Percentiles rank a stretch among this genome's conserved stretches.
These are phyloP conservation scores for Phenganax marumi DNA, from an alignment of 92 coral and sea anemone genomes.

Conservation along the genomic window DNA sequence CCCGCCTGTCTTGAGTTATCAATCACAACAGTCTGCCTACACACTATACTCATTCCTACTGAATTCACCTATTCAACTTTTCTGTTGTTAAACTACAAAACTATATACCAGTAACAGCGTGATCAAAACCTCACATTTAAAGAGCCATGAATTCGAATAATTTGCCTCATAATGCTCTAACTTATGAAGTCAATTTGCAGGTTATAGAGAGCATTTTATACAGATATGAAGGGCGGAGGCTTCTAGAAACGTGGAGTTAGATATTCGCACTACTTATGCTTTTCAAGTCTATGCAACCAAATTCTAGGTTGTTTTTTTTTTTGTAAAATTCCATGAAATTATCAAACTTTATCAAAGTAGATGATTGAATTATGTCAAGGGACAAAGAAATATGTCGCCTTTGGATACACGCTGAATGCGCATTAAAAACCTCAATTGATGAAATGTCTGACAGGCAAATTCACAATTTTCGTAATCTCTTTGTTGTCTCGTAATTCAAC, in stretches of 20 bases:
- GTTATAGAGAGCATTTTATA: too few species aligned
- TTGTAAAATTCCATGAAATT: too few species aligned
- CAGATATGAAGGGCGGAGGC: too few species aligned
- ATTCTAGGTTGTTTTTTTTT: too few species aligned
- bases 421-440: neutral
- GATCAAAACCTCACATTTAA: too few species aligned
- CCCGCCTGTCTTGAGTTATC: neutral
- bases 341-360: too few species aligned
- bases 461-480: neutral
- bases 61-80: neutral
- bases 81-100: neutral
- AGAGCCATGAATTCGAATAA: too few species aligned
- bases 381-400: conserved; percentile 7
- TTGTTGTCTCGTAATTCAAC: neutral
- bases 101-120: neutral
- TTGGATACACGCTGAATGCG: neutral
- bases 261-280: too few species aligned
- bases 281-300: too few species aligned
- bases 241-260: too few species aligned
- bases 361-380: neutral
- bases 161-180: too few species aligned
- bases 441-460: neutral
- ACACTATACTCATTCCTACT: neutral
- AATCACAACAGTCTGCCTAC: neutral
- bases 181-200: too few species aligned